These are phyloP conservation scores for Microdon myrmicae DNA, from an alignment of 2,888 invertebrate species.

Conservation along the genomic window DNA sequence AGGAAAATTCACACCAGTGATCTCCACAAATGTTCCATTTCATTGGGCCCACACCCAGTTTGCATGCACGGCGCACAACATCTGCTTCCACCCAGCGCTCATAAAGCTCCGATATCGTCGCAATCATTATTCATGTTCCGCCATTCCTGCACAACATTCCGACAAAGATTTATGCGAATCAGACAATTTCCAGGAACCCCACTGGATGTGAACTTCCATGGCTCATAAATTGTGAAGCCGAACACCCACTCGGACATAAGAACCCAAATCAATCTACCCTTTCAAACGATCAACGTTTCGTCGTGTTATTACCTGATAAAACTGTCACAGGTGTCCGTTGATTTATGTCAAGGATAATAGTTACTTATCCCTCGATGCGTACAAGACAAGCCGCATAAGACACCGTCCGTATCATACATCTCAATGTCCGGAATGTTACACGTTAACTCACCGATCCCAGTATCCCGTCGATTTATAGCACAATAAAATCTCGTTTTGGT, in stretches of 20 bases:
- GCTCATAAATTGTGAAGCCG: too few relatives aligned
- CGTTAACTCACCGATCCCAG: constrained; percentile 9
- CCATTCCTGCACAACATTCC: too few relatives aligned
- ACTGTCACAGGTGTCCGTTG: constrained; percentile 43
- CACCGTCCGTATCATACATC: constrained; percentile 1
- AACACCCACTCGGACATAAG: constrained; percentile 7
- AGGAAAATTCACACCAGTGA: too few relatives aligned
- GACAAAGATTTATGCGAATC: constrained; percentile 31
- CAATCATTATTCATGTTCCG: too few relatives aligned
- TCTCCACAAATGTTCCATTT: too few relatives aligned
- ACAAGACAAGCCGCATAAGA: constrained; percentile 3
- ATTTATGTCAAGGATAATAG: constrained; percentile 46
- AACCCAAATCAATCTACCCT: constrained; percentile 39
- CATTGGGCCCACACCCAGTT: too few relatives aligned
- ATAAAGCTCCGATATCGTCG: too few relatives aligned
- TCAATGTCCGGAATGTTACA: neutral
- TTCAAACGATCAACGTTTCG: constrained; percentile 3
- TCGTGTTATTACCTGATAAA: constrained; percentile 48
- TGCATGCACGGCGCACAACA: too few relatives aligned
- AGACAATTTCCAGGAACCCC: constrained; percentile 18
- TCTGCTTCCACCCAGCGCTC: too few relatives aligned
- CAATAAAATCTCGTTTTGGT: constrained; percentile 30
- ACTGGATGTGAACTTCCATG: too few relatives aligned
- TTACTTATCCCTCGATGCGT: constrained; percentile 7
- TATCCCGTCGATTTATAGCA: constrained; percentile 44